Conservation (phyloP, 2,888 invertebrate species). For the Coremacera marginata region DNA sequence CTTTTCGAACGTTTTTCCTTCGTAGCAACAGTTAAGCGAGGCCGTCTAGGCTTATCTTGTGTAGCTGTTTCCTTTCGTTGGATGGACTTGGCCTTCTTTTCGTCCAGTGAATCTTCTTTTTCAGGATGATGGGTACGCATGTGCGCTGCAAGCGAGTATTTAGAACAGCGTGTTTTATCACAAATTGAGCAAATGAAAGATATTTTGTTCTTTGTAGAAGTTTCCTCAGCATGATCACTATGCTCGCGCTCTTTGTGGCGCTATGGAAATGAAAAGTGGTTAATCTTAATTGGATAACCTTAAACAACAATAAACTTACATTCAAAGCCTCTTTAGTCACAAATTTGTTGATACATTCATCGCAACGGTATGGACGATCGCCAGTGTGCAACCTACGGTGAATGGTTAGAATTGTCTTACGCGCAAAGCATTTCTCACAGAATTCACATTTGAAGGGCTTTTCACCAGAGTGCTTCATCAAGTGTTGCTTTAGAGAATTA, state of each 20-base stretch:
- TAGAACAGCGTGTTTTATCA: slow-evolving; percentile 45
- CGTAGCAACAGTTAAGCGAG: background rate
- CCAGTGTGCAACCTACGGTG: slow-evolving; percentile 49
- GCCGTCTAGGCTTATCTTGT: slow-evolving; percentile 8
- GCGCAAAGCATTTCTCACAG: slow-evolving; percentile 48
- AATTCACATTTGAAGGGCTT: slow-evolving; percentile 50
- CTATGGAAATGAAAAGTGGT: slow-evolving; percentile 31
- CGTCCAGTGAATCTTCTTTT: background rate
- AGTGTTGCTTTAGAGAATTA: slow-evolving; percentile 48
- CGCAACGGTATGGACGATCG: slow-evolving; percentile 50
- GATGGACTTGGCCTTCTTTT: background rate
- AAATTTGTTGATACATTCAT: slow-evolving; percentile 45
- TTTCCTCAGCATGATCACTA: slow-evolving; percentile 32
- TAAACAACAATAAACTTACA: slow-evolving; percentile 35
- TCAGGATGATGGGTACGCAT: slow-evolving; percentile 45
- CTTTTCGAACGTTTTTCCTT: slow-evolving; percentile 6
- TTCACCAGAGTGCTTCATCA: slow-evolving; percentile 49
- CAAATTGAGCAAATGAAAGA: slow-evolving; percentile 47
- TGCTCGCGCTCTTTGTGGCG: slow-evolving; percentile 49
- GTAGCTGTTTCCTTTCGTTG: background rate
- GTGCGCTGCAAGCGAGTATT: slow-evolving; percentile 46
- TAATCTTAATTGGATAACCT: background rate
- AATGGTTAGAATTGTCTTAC: slow-evolving; percentile 49
- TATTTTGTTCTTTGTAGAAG: slow-evolving; percentile 26
- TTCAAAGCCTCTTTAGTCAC: slow-evolving; percentile 49